These are phyloP conservation scores for Lithosia quadra DNA, from an alignment of 2,888 invertebrate genomes.

Conservation along the genomic window DNA sequence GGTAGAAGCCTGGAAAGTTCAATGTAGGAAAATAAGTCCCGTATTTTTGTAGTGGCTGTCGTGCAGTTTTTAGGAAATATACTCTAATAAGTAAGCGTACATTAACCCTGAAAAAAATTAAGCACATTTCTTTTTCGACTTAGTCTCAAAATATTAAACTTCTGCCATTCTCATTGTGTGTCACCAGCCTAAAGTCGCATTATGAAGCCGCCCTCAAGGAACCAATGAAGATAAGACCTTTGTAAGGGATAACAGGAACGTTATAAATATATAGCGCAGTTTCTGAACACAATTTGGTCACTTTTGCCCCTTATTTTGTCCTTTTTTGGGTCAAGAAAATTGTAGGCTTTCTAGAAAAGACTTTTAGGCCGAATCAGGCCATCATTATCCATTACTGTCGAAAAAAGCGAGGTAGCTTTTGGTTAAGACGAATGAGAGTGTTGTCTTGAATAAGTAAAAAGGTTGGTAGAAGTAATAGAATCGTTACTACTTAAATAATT, in stretches of 20 bases:
- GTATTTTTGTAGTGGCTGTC: too few relatives aligned
- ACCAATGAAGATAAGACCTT: conserved; percentile 33
- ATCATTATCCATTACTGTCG: conserved; percentile 11
- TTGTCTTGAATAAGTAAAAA: conserved; percentile 14
- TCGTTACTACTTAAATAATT: not conserved
- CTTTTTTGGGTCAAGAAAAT: conserved; percentile 14
- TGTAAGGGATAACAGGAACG: conserved; percentile 28
- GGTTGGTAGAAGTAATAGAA: conserved; percentile 5
- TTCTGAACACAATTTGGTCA: conserved; percentile 28
- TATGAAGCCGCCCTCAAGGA: conserved; percentile 28
- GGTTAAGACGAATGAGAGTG: conserved; percentile 10
- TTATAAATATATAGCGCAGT: conserved; percentile 28
- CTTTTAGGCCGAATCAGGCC: not conserved
- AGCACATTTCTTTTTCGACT: too few relatives aligned
- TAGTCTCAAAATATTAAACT: not conserved
- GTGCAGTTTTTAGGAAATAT: too few relatives aligned
- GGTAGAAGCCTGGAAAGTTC: too few relatives aligned
- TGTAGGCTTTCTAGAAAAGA: conserved; percentile 4
- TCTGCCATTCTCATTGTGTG: conserved; percentile 4
- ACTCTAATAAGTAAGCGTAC: too few relatives aligned
- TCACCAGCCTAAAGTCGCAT: conserved; percentile 24
- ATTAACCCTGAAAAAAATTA: too few relatives aligned
- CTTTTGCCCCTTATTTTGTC: conserved; percentile 16
- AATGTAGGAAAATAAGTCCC: too few relatives aligned
- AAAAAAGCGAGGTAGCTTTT: conserved; percentile 2